Evolutionary conservation across 2,888 invertebrate genomes (phyloP).

Genomic region (Pandemis heparana): DNA sequence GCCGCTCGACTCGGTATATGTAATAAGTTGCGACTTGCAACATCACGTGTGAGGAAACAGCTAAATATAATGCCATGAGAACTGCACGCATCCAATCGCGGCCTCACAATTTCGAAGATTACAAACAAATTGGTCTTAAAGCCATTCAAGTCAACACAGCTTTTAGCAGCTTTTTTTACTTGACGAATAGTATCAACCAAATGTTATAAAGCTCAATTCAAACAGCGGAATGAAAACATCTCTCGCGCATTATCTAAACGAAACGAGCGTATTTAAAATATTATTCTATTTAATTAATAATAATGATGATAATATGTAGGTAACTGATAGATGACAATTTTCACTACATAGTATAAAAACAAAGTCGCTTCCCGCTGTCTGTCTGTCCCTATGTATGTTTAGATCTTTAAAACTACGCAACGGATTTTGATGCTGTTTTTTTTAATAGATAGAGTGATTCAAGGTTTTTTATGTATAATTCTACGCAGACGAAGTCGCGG

Average conservation of each 20-base stretch:
- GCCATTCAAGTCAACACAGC: neutral
- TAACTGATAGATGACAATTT: constrained; percentile 22
- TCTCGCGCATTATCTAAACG: constrained; percentile 2
- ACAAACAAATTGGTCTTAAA: constrained; percentile 13
- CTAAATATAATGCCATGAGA: constrained; percentile 51
- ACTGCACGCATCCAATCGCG: constrained; percentile 46
- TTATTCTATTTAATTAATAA: constrained; percentile 24
- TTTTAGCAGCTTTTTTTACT: neutral
- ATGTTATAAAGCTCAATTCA: neutral
- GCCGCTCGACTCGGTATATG: constrained; percentile 57
- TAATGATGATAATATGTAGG: constrained; percentile 28
- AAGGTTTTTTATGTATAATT: too few relatives aligned
- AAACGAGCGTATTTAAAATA: constrained; percentile 24
- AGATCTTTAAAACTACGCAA: too few relatives aligned
- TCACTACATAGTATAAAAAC: too few relatives aligned
- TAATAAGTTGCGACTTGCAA: constrained; percentile 62
- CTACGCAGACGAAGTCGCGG: too few relatives aligned
- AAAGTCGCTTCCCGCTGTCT: too few relatives aligned
- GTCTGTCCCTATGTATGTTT: too few relatives aligned
- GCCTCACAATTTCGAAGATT: constrained; percentile 22
- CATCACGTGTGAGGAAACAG: constrained; percentile 56
- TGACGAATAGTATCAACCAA: neutral
- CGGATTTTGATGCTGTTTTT: too few relatives aligned
- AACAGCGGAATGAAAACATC: neutral
- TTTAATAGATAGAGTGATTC: too few relatives aligned